These are phyloP conservation scores for Dinoponera quadriceps DNA, from an alignment of 1,140 invertebrate genomes.

Conservation along the genomic window DNA sequence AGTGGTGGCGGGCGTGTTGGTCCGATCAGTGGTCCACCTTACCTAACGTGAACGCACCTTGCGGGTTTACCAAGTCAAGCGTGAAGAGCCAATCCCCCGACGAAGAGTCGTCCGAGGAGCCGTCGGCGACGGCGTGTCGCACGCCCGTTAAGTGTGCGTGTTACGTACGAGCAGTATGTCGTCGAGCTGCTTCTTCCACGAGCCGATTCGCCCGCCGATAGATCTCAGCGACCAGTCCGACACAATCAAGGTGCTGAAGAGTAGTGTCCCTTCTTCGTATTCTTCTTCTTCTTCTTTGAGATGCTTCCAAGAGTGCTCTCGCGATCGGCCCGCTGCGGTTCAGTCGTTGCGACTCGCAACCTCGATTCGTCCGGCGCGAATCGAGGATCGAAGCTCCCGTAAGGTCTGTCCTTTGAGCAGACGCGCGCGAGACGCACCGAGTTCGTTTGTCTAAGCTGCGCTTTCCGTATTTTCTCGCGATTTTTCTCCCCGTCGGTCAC, in stretches of 20 bases:
- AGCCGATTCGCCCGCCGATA: conserved; percentile 90
- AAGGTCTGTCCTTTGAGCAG: too few species aligned
- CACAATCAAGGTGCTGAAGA: conserved; percentile 88
- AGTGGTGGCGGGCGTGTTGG: conserved; percentile 66
- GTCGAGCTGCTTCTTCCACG: conserved; percentile 89
- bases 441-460: too few species aligned
- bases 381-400: too few species aligned
- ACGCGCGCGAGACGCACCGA: too few species aligned
- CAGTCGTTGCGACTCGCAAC: too few species aligned
- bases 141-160: conserved; percentile 29
- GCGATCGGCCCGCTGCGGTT: not conserved
- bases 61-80: not conserved
- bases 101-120: conserved; percentile 5
- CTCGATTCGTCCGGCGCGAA: too few species aligned
- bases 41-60: not conserved
- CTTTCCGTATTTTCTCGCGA: not conserved
- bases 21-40: conserved; percentile 31
- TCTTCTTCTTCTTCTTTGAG: not conserved
- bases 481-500: too few species aligned
- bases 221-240: conserved; percentile 92
- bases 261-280: conserved; percentile 15
- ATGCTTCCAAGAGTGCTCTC: not conserved
- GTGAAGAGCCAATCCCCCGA: not conserved
- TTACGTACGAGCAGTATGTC: conserved; percentile 76
- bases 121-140: conserved; percentile 36